Percentiles rank a stretch among this genome's conserved stretches.
These are phyloP conservation scores for Luffia ferchaultella DNA, from an alignment of 2,888 invertebrate species.

Conservation along the genomic window DNA sequence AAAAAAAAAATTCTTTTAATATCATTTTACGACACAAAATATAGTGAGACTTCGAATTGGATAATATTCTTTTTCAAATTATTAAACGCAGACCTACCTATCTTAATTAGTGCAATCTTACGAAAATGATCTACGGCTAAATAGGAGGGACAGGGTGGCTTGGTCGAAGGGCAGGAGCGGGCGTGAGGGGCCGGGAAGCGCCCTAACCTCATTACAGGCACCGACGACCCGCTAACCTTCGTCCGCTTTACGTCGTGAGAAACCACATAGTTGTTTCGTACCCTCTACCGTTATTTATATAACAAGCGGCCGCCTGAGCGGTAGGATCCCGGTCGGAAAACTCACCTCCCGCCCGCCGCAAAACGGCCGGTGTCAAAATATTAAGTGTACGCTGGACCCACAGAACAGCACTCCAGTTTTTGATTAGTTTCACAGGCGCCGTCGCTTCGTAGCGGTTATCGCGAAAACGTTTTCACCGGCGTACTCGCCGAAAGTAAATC, in stretches of 20 bases:
- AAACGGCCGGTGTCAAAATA: too few species aligned
- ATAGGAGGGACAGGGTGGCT: conserved; percentile 15
- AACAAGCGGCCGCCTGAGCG: background rate
- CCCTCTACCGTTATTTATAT: conserved; percentile 2
- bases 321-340: background rate
- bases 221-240: conserved; percentile 26
- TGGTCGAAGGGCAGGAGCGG: background rate
- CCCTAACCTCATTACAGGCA: conserved; percentile 40
- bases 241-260: conserved; percentile 30
- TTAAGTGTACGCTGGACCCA: too few species aligned
- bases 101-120: too few species aligned
- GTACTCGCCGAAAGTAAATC: background rate
- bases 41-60: too few species aligned
- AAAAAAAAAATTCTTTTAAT: too few species aligned
- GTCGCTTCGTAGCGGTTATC: background rate
- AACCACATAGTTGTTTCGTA: conserved; percentile 22
- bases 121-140: conserved; percentile 19
- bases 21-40: too few species aligned
- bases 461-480: background rate
- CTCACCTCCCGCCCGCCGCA: background rate
- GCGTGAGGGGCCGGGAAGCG: conserved; percentile 13
- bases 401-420: background rate
- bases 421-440: background rate
- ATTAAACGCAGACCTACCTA: too few species aligned
- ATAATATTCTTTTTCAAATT: too few species aligned